Evolutionary conservation across 2,888 invertebrate genomes (phyloP).

Genomic region (Apotomis turbidana): DNA sequence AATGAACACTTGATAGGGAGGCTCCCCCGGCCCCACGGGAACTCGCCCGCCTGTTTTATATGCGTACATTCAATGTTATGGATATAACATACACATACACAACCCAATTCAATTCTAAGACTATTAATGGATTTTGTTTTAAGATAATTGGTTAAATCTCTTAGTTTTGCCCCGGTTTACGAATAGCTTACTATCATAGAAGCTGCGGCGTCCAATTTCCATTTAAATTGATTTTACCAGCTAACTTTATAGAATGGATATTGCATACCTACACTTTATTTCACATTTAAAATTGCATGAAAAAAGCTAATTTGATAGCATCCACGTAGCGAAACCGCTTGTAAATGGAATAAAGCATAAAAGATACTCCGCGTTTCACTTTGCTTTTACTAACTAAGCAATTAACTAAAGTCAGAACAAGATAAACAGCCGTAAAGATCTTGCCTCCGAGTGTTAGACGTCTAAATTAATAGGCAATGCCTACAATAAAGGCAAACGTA

Average conservation of each 20-base stretch:
- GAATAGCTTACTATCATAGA: neutral
- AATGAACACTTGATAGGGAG: constrained; percentile 61
- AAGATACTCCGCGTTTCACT: neutral
- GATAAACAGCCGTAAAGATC: constrained; percentile 1
- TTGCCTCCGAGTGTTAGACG: neutral
- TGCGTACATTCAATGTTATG: constrained; percentile 16
- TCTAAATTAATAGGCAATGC: constrained; percentile 28
- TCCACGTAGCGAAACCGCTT: neutral
- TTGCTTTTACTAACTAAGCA: constrained; percentile 6
- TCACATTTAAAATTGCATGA: constrained; percentile 13
- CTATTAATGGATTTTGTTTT: constrained; percentile 17
- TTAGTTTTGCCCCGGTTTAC: neutral
- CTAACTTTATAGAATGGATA: neutral
- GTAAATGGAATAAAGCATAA: neutral
- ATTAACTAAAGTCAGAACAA: constrained; percentile 3
- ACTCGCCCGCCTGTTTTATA: constrained; percentile 34
- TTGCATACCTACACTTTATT: neutral
- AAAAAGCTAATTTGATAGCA: neutral
- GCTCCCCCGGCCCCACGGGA: constrained; percentile 50
- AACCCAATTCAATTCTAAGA: constrained; percentile 24
- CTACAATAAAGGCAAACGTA: constrained; percentile 52
- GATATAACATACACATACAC: constrained; percentile 9
- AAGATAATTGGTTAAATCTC: constrained; percentile 4
- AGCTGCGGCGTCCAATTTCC: neutral
- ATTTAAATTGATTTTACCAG: constrained; percentile 16